Evolutionary conservation across 2,888 invertebrate genomes (phyloP), one percentile per base, ranked within the genome.

Genomic region (Torymus auratus): DNA sequence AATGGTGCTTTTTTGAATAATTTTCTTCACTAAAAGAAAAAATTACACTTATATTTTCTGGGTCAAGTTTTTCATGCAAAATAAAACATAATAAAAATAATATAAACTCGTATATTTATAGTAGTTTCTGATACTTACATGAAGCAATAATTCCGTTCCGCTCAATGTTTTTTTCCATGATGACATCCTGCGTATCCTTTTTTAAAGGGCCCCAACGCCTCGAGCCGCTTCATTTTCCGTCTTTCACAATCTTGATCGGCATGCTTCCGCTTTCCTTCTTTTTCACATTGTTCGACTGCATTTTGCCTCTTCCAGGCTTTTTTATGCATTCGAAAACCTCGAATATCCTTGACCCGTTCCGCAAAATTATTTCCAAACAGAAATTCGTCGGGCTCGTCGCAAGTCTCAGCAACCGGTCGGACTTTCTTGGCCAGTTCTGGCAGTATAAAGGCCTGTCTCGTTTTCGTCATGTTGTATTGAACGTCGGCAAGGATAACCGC

Each of bases 351-450:
- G 7, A 69, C n/a, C n/a, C 53, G 72, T 2, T 74, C 70, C 17
- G n/a, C 74, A 2, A 74, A 65, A 60, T 81, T 62, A 1, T 61
- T 61, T 2, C 74, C 81, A 15, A 56, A 78, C 13, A 78, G 13
- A 11, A n/a, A 53, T 10, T 67, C 67, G 10, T 78, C 74, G 10
- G 56, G 14, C n/a, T 61, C 23, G 60, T 61, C 20, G 60, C 78
- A 74, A 53, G 13, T 28, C 14, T 73, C 62, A 0, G 70, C 15
- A 5, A 71, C 20, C 0, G 53, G 0, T 62, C 72, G 61, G 1
- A 52, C 60, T 20, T 13, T 14, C 50, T 52, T 70, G n/a, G 20
- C 17, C 41, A 77, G 13, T 1, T 78, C 71, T 11, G 69, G 14
- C 4, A 55, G 13, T 13, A 81, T 10, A 5, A 65, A n/a, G 0